A percentile compares a stretch with the other conserved stretches of the same genome.
Evolutionary conservation across 2,888 invertebrate genomes (phyloP).

Genomic region (Andrena hattorfiana): DNA sequence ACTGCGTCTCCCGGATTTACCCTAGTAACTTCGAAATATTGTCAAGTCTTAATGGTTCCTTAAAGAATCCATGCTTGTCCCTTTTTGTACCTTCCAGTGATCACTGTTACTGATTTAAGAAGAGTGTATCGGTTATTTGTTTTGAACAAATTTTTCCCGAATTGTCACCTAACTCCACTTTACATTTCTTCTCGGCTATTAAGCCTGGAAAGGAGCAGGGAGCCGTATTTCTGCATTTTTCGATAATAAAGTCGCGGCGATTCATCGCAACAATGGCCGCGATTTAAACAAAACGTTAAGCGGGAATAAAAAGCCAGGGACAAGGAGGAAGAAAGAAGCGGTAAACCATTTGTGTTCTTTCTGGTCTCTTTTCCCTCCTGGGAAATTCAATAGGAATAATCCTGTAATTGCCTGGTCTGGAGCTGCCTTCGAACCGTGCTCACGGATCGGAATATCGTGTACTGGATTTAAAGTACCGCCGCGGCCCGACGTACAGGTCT

Average conservation of each 20-base stretch:
- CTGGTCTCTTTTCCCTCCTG: constrained; percentile 18
- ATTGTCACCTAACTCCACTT: constrained; percentile 26
- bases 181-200: neutral
- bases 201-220: neutral
- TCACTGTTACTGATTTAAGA: no score
- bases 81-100: no score
- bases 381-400: constrained; percentile 67
- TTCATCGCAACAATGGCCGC: neutral
- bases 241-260: neutral
- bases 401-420: constrained; percentile 72
- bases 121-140: neutral
- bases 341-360: constrained; percentile 14
- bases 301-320: constrained; percentile 2
- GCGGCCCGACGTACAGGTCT: constrained; percentile 27
- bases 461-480: constrained; percentile 55
- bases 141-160: neutral
- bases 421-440: constrained; percentile 54
- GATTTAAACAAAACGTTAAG: constrained; percentile 31
- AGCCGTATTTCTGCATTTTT: neutral
- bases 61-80: no score
- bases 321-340: neutral
- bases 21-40: no score
- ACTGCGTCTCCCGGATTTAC: no score
- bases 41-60: no score
- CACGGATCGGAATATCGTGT: constrained; percentile 59